Conservation (phyloP, 2,888 invertebrate species). For the Apodemia zela region DNA sequence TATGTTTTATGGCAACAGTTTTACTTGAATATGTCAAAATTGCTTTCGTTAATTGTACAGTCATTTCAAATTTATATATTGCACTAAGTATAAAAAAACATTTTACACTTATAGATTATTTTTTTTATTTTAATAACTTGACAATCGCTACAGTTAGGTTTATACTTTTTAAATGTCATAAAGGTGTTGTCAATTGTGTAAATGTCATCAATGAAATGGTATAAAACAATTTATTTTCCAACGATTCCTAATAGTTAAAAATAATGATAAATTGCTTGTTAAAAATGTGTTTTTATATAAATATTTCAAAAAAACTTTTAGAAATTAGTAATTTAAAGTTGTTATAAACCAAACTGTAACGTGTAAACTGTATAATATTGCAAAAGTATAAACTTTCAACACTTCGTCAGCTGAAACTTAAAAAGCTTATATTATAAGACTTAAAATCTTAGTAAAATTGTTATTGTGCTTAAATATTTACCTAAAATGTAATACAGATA, state of each 20-base stretch:
- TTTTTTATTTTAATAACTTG: background rate
- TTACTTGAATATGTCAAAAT: conserved; percentile 47
- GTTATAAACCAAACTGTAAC: background rate
- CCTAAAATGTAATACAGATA: conserved; percentile 1
- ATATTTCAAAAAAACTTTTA: too few species aligned
- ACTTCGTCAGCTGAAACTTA: background rate
- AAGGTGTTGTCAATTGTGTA: too few species aligned
- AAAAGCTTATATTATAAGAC: background rate
- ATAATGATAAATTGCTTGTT: too few species aligned
- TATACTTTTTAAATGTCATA: background rate
- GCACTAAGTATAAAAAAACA: background rate
- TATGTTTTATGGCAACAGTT: conserved; percentile 55
- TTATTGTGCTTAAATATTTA: conserved; percentile 10
- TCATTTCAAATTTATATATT: conserved; percentile 19
- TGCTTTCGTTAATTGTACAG: conserved; percentile 43
- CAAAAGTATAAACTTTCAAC: conserved; percentile 3
- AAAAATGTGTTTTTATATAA: too few species aligned
- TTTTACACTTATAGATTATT: background rate
- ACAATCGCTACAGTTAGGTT: background rate
- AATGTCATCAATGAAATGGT: too few species aligned
- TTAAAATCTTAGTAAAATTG: conserved; percentile 7
- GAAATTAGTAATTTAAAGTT: background rate
- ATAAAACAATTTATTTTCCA: too few species aligned
- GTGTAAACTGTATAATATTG: background rate
- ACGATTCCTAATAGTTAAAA: too few species aligned